phyloP scores from a whole-genome alignment of 1,140 invertebrate species.

The Euborellia annulipes region DNA sequence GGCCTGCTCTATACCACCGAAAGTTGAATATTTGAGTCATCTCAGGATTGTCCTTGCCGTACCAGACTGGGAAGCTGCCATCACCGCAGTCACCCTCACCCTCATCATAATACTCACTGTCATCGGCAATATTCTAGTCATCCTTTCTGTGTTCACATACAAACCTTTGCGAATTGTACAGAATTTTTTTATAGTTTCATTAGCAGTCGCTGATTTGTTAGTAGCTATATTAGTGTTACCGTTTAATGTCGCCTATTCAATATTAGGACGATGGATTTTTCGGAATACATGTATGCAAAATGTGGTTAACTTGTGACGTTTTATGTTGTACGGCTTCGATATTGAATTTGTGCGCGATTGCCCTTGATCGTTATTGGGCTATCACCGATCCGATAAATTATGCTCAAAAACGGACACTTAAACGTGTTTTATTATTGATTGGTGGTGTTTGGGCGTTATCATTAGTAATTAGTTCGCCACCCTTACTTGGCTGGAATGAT shows the following conservation, averaged over 20 bases:
- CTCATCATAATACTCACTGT: conserved; percentile 78
- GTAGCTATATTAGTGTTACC: conserved; percentile 93
- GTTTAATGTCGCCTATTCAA: conserved; percentile 84
- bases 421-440: conserved; percentile 79
- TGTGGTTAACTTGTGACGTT: conserved; percentile 94
- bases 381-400: conserved; percentile 98
- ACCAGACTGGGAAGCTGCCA: conserved; percentile 64
- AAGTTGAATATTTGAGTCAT: conserved; percentile 29
- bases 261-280: conserved; percentile 80
- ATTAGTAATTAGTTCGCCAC: conserved; percentile 85
- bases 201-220: conserved; percentile 94
- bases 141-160: conserved; percentile 90
- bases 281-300: conserved; percentile 80
- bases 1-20: conserved; percentile 24
- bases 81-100: conserved; percentile 55
- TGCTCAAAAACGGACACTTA: conserved; percentile 85
- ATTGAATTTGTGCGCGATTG: conserved; percentile 89
- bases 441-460: conserved; percentile 83
- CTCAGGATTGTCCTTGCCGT: conserved; percentile 47
- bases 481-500: conserved; percentile 92
- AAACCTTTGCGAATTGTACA: conserved; percentile 91
- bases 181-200: conserved; percentile 94
- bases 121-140: conserved; percentile 90
- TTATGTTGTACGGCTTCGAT: conserved; percentile 95
- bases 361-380: conserved; percentile 87